Conservation (phyloP, 1,140 invertebrate genomes). For the Heliothis subflexa region DNA sequence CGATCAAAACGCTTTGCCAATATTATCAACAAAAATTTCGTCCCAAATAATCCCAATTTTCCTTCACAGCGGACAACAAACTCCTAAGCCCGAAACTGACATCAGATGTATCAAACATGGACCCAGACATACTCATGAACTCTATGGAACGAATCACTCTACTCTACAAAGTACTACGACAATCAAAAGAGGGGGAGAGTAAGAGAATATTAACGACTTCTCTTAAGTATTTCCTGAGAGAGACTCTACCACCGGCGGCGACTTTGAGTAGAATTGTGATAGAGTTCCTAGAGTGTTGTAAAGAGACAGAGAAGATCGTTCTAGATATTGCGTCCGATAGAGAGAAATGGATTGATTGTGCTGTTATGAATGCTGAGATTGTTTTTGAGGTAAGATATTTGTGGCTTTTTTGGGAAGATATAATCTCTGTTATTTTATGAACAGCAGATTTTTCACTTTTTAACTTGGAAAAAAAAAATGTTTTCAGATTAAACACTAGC, state of each 20-base stretch:
- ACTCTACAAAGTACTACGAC: constrained; percentile 69
- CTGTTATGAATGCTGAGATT: constrained; percentile 72
- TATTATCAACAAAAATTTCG: too few species aligned
- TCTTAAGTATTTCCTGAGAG: constrained; percentile 75
- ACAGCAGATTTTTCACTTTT: background rate
- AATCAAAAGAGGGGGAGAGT: constrained; percentile 56
- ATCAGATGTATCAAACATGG: constrained; percentile 79
- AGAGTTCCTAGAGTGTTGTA: constrained; percentile 82
- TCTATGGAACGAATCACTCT: constrained; percentile 80
- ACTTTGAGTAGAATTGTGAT: constrained; percentile 81
- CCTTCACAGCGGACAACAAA: constrained; percentile 71
- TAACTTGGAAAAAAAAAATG: background rate
- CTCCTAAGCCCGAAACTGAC: constrained; percentile 73
- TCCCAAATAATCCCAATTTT: constrained; percentile 21
- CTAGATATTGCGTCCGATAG: constrained; percentile 62
- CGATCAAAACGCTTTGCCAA: too few species aligned
- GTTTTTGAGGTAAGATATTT: constrained; percentile 80
- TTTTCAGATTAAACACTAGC: too few species aligned
- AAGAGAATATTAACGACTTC: constrained; percentile 61
- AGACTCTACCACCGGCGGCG: constrained; percentile 80
- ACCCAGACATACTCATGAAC: constrained; percentile 81
- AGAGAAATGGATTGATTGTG: constrained; percentile 63
- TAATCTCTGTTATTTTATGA: background rate
- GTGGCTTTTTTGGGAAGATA: too few species aligned
- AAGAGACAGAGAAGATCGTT: constrained; percentile 66